These are phyloP conservation scores for Heterohyrax brucei DNA, from an alignment of 2,797 vertebrate genomes.

Conservation along the genomic window DNA sequence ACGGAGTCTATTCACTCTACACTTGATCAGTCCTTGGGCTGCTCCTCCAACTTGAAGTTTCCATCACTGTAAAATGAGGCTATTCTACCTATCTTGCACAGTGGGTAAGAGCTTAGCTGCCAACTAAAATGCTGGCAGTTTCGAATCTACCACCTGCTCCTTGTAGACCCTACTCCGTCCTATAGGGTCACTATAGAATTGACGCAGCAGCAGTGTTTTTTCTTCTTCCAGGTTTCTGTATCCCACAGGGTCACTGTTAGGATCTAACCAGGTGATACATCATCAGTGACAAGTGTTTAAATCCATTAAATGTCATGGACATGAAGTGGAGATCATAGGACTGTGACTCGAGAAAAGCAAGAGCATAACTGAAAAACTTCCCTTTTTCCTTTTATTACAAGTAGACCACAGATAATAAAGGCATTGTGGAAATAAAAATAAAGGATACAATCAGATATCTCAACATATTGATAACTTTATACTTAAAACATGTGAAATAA, in stretches of 20 bases:
- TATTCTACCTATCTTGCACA: background rate
- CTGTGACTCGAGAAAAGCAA: background rate
- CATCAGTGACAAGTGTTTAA: background rate
- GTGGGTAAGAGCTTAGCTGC: too few species aligned
- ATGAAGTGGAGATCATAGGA: background rate
- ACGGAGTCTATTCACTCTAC: background rate
- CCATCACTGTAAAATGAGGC: background rate
- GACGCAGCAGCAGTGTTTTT: too few species aligned
- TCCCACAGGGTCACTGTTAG: background rate
- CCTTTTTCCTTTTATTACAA: constrained; percentile 44
- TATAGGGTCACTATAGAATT: too few species aligned
- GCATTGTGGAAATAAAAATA: constrained; percentile 4
- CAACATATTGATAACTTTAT: background rate
- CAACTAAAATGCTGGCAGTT: too few species aligned
- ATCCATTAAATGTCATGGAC: background rate
- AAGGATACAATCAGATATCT: background rate
- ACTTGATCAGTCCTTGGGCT: background rate
- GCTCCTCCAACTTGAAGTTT: background rate
- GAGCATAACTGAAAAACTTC: background rate
- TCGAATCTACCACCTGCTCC: too few species aligned
- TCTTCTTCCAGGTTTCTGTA: too few species aligned
- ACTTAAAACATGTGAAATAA: constrained; percentile 42
- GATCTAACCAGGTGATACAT: background rate
- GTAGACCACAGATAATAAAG: background rate
- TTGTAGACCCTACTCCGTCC: too few species aligned